A percentile compares a stretch with the other conserved stretches of the same genome.
These are phyloP conservation scores for Drosophila kepulauana DNA, from an alignment of 1,140 invertebrate species.

Conservation along the genomic window DNA sequence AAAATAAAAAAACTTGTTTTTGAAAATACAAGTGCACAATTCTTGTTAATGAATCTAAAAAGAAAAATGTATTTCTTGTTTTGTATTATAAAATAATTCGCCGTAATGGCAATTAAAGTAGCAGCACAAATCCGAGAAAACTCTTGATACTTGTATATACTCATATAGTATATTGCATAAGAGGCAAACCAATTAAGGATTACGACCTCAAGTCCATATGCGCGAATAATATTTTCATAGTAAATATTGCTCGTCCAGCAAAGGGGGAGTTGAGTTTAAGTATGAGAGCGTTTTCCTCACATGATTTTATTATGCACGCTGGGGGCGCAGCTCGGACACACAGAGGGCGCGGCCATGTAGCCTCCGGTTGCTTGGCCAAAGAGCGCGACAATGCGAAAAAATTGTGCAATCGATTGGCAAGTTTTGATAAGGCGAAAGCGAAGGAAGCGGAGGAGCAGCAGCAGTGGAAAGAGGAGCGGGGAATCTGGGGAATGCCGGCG, in stretches of 20 bases:
- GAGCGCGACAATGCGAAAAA: conserved; percentile 79
- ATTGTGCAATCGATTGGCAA: conserved; percentile 79
- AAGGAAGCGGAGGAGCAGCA: too few species aligned
- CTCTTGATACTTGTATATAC: conserved; percentile 21
- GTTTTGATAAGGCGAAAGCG: neutral
- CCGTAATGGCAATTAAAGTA: conserved; percentile 25
- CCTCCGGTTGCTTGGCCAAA: conserved; percentile 72
- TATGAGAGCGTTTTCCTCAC: too few species aligned
- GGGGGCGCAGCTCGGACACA: conserved; percentile 70
- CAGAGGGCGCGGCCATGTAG: conserved; percentile 70
- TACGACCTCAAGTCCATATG: conserved; percentile 78
- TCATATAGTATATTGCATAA: conserved; percentile 27
- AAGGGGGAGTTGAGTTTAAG: neutral
- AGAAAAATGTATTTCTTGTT: too few species aligned
- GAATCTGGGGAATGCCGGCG: neutral
- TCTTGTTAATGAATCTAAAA: too few species aligned
- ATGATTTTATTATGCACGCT: conserved; percentile 74
- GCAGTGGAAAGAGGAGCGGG: too few species aligned
- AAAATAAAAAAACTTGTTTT: too few species aligned
- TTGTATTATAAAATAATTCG: neutral
- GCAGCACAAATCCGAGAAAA: conserved; percentile 30
- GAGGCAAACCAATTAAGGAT: conserved; percentile 77
- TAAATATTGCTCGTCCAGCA: conserved; percentile 60
- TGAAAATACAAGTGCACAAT: too few species aligned
- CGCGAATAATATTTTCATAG: conserved; percentile 76